These are phyloP conservation scores for Aproaerema taeniolella DNA, from an alignment of 2,888 invertebrate genomes.

Conservation along the genomic window DNA sequence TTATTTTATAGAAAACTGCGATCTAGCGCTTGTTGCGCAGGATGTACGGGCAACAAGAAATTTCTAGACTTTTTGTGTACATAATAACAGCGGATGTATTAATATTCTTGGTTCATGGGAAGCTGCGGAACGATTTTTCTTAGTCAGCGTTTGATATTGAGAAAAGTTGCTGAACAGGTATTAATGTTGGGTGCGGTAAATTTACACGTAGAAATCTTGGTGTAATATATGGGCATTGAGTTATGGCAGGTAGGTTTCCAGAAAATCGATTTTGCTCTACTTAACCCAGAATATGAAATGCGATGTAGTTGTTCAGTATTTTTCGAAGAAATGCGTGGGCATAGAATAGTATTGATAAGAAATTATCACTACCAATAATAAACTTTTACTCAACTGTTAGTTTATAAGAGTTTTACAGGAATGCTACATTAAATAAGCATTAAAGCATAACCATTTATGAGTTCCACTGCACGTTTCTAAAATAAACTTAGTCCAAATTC, in stretches of 20 bases:
- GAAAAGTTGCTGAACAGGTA: neutral
- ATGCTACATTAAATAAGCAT: too few species aligned
- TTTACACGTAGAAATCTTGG: slow-evolving; percentile 23
- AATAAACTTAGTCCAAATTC: too few species aligned
- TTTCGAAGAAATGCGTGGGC: slow-evolving; percentile 26
- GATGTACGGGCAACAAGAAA: slow-evolving; percentile 46
- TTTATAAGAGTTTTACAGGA: too few species aligned
- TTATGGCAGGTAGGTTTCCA: slow-evolving; percentile 25
- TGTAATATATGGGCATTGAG: slow-evolving; percentile 24
- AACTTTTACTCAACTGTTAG: too few species aligned
- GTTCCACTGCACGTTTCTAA: too few species aligned
- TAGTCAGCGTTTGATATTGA: slow-evolving; percentile 18
- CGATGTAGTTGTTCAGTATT: slow-evolving; percentile 28
- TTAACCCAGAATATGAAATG: slow-evolving; percentile 33
- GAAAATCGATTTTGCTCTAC: slow-evolving; percentile 31
- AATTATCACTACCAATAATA: too few species aligned
- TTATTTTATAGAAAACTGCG: slow-evolving; percentile 57
- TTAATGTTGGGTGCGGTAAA: slow-evolving; percentile 14
- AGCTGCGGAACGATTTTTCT: slow-evolving; percentile 23
- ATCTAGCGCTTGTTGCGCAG: slow-evolving; percentile 34
- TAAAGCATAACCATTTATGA: too few species aligned
- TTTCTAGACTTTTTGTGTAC: slow-evolving; percentile 44
- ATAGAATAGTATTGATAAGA: too few species aligned
- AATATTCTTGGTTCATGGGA: slow-evolving; percentile 36
- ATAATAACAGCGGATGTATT: slow-evolving; percentile 51